Base-by-base conservation (phyloP, 2,113 vertebrate species). In the Burhinus bistriatus region DNA sequence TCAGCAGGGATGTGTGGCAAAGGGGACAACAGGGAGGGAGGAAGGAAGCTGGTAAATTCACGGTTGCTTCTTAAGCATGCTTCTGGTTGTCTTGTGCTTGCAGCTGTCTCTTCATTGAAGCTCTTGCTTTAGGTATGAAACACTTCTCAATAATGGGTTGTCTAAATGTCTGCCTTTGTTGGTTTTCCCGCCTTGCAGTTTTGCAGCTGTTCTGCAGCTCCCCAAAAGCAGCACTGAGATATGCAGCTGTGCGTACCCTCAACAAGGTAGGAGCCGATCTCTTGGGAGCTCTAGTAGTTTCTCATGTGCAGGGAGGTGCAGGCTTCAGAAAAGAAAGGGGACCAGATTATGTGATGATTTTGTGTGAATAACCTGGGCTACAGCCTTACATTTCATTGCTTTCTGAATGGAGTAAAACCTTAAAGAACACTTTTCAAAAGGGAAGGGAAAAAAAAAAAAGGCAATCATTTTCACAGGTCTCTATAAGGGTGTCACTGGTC, bases 191-290 rank as follows among this genome's bases (percentile, higher is more conserved):
- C 62, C 58, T 94, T 90, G 49, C 97, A 99, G 98, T 99, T 96
- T 96, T 99, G 62, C 98, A 99, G 97, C 96, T 99, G 64, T 98
- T 99, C 94, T 99, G 98, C 92, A 99, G 98, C 95, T 99, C 98
- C 4, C 98, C 98, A 0, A 99, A 99, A 96, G 98, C 98, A 5
- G 98, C 98, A 0, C 98, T 99, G 76, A 98, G 98, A 36, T 99
- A 99, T 0, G 98, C 98, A 15, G 98, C 98, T 0, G 98, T 99
- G 51, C 98, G 98, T 40, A 99, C 98, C 27, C 98, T 99, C 90
- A 99, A 99, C 86, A 99, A 99, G 98, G 98, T 99, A 97, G 94
- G 96, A 79, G 20, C 54, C 2, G 1, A 9, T 49, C 44, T 87
- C 72, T 18, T 73, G 59, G 76, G 68, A 88, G 19, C 34, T 90